Conservation (phyloP, 2,113 vertebrate genomes). For the Microtus oregoni region DNA sequence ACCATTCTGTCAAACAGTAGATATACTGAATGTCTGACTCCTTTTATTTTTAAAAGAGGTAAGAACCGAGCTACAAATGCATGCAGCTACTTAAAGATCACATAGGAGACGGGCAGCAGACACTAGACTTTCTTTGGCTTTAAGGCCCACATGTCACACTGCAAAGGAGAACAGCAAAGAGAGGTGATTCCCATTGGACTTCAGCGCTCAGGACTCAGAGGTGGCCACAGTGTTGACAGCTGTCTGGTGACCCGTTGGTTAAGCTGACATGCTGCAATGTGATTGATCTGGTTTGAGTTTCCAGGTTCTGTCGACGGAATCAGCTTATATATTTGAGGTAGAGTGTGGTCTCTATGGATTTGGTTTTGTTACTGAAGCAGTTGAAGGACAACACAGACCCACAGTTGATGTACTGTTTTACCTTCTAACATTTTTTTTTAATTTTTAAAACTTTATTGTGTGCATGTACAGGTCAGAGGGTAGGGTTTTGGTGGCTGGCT, state of each 20-base stretch:
- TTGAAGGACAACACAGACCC: not conserved
- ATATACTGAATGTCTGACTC: not conserved
- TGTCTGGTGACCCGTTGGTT: not conserved
- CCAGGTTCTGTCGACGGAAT: not conserved
- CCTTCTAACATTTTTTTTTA: not conserved
- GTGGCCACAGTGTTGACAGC: not conserved
- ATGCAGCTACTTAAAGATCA: not conserved
- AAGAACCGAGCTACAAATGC: no score
- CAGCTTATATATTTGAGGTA: not conserved
- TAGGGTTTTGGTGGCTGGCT: no score
- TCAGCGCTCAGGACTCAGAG: no score
- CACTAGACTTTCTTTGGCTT: not conserved
- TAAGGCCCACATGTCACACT: fast-evolving
- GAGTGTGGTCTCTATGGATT: not conserved
- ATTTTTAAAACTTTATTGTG: not conserved
- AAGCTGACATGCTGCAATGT: not conserved
- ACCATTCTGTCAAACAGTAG: not conserved
- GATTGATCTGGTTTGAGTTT: not conserved
- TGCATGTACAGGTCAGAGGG: not conserved
- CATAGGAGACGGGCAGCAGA: not conserved
- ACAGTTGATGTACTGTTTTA: not conserved
- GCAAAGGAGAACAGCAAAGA: fast-evolving
- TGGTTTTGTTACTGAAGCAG: not conserved
- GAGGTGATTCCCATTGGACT: not conserved
- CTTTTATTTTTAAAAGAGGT: not conserved